A percentile compares a stretch with the other conserved stretches of the same genome.
Evolutionary conservation across 2,888 invertebrate species (phyloP).

Genomic region (Suillia variegata): DNA sequence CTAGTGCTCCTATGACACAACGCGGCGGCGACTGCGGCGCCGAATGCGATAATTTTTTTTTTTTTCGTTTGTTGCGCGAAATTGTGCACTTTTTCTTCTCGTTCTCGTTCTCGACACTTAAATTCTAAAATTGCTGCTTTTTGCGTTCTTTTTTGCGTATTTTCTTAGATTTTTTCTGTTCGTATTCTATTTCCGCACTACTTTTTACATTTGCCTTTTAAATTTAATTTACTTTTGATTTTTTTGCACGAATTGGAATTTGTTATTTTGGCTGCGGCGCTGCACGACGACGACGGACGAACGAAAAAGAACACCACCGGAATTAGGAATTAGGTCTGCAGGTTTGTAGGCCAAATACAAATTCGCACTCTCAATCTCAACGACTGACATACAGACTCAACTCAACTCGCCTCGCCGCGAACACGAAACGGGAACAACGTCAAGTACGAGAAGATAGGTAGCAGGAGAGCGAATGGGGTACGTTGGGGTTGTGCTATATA

Average conservation of each 20-base stretch:
- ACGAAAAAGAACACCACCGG: no score
- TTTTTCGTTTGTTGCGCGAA: constrained; percentile 8
- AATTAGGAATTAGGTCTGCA: constrained; percentile 40
- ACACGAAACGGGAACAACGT: background rate
- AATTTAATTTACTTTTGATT: constrained; percentile 20
- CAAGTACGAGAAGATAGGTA: constrained; percentile 47
- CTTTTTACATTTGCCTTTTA: constrained; percentile 12
- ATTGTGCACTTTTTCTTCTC: constrained; percentile 13
- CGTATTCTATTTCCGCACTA: constrained; percentile 10
- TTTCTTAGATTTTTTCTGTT: constrained; percentile 9
- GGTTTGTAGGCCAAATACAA: no score
- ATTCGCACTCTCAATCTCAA: constrained; percentile 32
- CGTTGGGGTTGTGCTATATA: no score
- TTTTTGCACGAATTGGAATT: constrained; percentile 25
- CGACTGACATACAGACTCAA: constrained; percentile 17
- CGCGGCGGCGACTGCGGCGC: constrained; percentile 11
- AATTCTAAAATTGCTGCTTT: background rate
- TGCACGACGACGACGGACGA: no score
- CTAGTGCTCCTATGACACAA: constrained; percentile 18
- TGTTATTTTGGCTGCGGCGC: constrained; percentile 32
- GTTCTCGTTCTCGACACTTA: background rate
- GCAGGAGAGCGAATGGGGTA: constrained; percentile 48
- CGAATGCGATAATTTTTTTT: constrained; percentile 13
- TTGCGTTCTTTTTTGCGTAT: constrained; percentile 11
- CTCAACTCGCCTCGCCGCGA: constrained; percentile 15